These are phyloP conservation scores for Lithophane ornitopus DNA, from an alignment of 2,888 invertebrate genomes.

Conservation along the genomic window DNA sequence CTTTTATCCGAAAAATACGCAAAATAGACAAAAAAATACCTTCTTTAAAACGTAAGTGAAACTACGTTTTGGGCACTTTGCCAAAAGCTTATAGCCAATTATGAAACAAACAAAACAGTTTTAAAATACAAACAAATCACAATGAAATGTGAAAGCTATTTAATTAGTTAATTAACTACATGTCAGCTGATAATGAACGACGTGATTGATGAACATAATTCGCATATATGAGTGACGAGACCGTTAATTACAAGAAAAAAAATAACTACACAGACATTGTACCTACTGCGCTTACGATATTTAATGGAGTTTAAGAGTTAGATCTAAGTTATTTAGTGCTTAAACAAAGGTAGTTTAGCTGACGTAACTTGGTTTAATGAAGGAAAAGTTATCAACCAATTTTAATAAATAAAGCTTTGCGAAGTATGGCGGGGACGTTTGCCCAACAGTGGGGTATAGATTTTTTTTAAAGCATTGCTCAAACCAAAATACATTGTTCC, in stretches of 20 bases:
- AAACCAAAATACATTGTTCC: neutral
- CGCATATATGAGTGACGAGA: constrained; percentile 36
- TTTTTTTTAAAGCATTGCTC: too few relatives aligned
- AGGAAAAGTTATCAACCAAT: neutral
- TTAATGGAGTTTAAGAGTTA: neutral
- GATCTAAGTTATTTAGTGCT: neutral
- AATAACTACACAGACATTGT: neutral
- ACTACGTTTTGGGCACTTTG: constrained; percentile 4
- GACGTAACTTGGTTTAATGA: neutral
- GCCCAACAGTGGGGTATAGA: too few relatives aligned
- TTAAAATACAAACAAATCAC: constrained; percentile 51
- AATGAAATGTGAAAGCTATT: constrained; percentile 53
- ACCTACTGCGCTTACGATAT: neutral
- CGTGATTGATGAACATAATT: constrained; percentile 51
- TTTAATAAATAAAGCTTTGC: neutral
- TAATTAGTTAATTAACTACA: constrained; percentile 55
- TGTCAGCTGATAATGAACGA: constrained; percentile 43
- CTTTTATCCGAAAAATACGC: neutral
- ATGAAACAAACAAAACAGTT: constrained; percentile 25
- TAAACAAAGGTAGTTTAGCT: neutral
- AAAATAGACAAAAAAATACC: neutral
- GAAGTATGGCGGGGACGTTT: too few relatives aligned
- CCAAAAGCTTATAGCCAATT: constrained; percentile 8
- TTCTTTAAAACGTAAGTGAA: neutral
- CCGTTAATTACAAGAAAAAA: constrained; percentile 15